These are phyloP conservation scores for Stylophora pistillata DNA, from an alignment of 64 coral and sea anemone genomes.

Conservation along the genomic window DNA sequence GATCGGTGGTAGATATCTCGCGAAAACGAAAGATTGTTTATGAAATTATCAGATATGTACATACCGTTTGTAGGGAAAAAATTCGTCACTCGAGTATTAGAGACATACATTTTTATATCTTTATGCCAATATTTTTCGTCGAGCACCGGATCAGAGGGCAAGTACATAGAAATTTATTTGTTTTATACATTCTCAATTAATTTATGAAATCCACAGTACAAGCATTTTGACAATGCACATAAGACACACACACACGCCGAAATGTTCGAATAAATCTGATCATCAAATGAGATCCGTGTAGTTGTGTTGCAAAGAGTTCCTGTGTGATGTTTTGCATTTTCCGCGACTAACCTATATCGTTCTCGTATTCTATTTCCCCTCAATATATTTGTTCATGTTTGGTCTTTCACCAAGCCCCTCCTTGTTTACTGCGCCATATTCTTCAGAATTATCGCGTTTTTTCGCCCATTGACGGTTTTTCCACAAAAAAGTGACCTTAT, in stretches of 20 bases:
- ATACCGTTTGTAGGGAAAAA: constrained; percentile 38
- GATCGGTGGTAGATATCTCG: background rate
- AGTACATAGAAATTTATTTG: constrained; percentile 26
- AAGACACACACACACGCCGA: constrained; percentile 12
- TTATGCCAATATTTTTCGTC: constrained; percentile 18
- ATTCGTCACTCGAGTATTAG: constrained; percentile 15
- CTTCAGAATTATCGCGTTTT: background rate
- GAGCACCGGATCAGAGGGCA: constrained; percentile 25
- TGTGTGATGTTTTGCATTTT: background rate
- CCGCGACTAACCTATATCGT: background rate
- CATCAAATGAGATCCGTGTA: background rate
- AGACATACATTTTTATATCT: constrained; percentile 36
- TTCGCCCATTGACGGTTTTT: background rate
- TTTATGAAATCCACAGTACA: constrained; percentile 33
- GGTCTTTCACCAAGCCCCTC: background rate
- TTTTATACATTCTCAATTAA: constrained; percentile 46
- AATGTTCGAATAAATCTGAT: constrained; percentile 23
- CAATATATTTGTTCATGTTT: background rate
- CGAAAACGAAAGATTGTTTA: constrained; percentile 8
- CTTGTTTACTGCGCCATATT: background rate
- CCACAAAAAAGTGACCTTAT: background rate
- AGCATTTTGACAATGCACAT: constrained; percentile 7
- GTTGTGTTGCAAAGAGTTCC: background rate
- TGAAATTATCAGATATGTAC: constrained; percentile 6
- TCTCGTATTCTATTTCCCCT: background rate